phyloP scores from a whole-genome alignment of 1,140 invertebrate species.

The Apocrypta bakeri region DNA sequence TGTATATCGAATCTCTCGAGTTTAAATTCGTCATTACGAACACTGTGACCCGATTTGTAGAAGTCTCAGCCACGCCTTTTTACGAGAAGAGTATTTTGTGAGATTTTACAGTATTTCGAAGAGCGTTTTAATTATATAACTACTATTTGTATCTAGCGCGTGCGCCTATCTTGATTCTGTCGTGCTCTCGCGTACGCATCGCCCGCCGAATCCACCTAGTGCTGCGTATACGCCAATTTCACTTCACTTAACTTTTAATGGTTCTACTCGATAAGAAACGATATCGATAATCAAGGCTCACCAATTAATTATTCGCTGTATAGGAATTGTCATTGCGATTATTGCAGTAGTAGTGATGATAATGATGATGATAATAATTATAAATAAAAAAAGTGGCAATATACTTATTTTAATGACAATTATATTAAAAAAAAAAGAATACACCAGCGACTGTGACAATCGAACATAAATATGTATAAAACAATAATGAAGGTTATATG shows the following conservation, averaged over 20 bases:
- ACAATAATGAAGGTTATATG: slow-evolving; percentile 22
- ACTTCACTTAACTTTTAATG: background rate
- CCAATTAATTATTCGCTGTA: slow-evolving; percentile 27
- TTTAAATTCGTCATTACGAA: slow-evolving; percentile 66
- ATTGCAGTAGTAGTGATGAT: slow-evolving; percentile 24
- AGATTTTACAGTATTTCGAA: slow-evolving; percentile 74
- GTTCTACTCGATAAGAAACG: slow-evolving; percentile 17
- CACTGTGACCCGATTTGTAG: slow-evolving; percentile 63
- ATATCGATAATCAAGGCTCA: slow-evolving; percentile 32
- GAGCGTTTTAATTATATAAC: slow-evolving; percentile 72
- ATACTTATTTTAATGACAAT: slow-evolving; percentile 37
- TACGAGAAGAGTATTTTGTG: slow-evolving; percentile 71
- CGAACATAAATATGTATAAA: slow-evolving; percentile 34
- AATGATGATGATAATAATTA: slow-evolving; percentile 21
- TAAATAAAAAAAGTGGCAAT: slow-evolving; percentile 38
- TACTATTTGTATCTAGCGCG: slow-evolving; percentile 49
- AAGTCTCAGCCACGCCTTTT: slow-evolving; percentile 68
- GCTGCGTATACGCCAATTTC: slow-evolving; percentile 13
- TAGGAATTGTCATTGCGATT: slow-evolving; percentile 14
- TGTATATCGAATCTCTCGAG: slow-evolving; percentile 52
- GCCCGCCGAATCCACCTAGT: slow-evolving; percentile 25
- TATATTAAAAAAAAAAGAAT: slow-evolving; percentile 18
- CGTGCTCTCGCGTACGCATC: slow-evolving; percentile 6
- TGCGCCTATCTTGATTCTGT: slow-evolving; percentile 33
- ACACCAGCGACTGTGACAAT: slow-evolving; percentile 49